These are phyloP conservation scores for Nibea albiflora DNA, from an alignment of 2,113 vertebrate genomes.

Conservation along the genomic window DNA sequence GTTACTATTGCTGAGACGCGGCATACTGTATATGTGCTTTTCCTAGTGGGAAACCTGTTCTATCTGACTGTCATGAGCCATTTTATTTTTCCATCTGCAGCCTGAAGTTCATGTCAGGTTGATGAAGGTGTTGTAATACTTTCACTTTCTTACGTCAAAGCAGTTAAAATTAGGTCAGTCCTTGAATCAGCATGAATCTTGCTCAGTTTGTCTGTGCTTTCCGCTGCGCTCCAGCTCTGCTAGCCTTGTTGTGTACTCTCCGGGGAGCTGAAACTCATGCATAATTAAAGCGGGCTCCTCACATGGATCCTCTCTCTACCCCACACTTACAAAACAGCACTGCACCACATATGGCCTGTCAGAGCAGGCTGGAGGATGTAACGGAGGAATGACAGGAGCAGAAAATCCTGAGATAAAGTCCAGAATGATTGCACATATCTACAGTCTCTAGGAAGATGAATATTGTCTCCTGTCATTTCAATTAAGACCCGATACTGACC, in stretches of 20 bases:
- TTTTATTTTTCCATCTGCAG: conserved; percentile 7
- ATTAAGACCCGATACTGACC: conserved; percentile 18
- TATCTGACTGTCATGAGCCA: background rate
- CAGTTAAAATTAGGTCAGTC: conserved; percentile 64
- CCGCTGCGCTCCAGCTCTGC: conserved; percentile 67
- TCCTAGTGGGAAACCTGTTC: background rate
- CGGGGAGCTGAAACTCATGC: conserved; percentile 82
- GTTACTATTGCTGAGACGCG: too few species aligned
- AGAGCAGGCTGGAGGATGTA: conserved; percentile 36
- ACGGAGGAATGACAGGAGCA: conserved; percentile 24
- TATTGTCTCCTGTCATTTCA: conserved; percentile 42
- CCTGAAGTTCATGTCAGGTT: background rate
- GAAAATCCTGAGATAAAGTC: background rate
- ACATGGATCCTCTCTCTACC: conserved; percentile 70
- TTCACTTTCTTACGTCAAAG: conserved; percentile 44
- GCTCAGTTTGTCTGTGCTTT: conserved; percentile 58
- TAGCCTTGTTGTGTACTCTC: conserved; percentile 79
- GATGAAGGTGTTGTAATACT: conserved; percentile 43
- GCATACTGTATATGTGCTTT: background rate
- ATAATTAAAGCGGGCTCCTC: conserved; percentile 84
- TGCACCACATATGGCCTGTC: conserved; percentile 72
- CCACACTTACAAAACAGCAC: conserved; percentile 64
- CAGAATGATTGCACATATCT: background rate
- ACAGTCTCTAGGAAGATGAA: background rate
- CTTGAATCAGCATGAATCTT: conserved; percentile 73